Evolutionary conservation across 2,888 invertebrate genomes (phyloP).

Genomic region (Halocaridina rubra): DNA sequence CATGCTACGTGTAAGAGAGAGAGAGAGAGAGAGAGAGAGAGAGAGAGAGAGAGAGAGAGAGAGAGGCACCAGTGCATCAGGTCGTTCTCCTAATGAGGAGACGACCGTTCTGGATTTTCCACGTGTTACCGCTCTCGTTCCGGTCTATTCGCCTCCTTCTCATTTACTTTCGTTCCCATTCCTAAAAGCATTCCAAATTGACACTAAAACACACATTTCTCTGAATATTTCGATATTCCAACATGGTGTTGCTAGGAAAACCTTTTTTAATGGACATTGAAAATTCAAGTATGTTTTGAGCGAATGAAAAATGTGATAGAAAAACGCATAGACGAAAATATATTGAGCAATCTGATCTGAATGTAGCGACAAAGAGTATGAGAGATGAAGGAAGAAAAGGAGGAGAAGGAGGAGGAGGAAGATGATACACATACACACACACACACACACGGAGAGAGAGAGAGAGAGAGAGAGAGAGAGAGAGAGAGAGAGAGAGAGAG

Average conservation of each 20-base stretch:
- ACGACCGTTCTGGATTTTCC: conserved; percentile 45
- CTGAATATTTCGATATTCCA: too few relatives aligned
- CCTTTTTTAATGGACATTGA: too few relatives aligned
- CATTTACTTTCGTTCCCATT: neutral
- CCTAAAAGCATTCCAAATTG: too few relatives aligned
- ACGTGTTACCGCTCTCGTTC: conserved; percentile 36
- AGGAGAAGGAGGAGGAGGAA: conserved; percentile 28
- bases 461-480: neutral
- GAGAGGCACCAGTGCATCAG: neutral
- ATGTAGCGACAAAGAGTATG: neutral
- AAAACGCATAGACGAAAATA: too few relatives aligned
- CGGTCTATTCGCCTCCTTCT: neutral
- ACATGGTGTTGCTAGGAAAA: too few relatives aligned
- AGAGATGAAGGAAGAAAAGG: neutral
- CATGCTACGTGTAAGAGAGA: too few relatives aligned
- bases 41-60: neutral
- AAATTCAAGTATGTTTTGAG: too few relatives aligned
- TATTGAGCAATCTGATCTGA: too few relatives aligned
- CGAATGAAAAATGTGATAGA: too few relatives aligned
- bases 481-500: neutral
- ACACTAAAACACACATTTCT: too few relatives aligned
- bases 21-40: neutral
- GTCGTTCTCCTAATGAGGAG: neutral
- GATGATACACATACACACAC: too few relatives aligned
- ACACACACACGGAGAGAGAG: neutral